A percentile compares a stretch with the other conserved stretches of the same genome.
Conservation (phyloP, 2,113 vertebrate genomes). For the Podiceps cristatus region DNA sequence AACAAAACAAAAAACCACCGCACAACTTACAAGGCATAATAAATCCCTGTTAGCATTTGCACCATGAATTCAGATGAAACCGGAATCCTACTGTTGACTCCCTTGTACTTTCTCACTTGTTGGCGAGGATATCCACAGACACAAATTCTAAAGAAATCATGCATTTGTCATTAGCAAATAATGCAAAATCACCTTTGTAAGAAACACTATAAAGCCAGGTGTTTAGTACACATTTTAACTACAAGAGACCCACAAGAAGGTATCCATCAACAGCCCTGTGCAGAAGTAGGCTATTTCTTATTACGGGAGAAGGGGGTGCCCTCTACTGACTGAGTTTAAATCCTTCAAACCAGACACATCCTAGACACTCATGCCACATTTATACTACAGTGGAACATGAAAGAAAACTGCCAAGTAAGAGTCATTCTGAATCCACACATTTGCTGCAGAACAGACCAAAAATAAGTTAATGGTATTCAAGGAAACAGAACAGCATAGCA, state of each 20-base stretch:
- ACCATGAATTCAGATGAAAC: conserved; percentile 97
- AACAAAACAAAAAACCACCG: neutral
- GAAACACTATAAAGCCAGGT: neutral
- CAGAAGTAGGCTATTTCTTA: neutral
- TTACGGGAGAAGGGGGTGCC: neutral
- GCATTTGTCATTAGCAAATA: neutral
- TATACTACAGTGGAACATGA: neutral
- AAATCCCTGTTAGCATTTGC: conserved; percentile 95
- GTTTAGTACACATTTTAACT: neutral
- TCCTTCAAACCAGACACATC: neutral
- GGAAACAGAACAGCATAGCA: neutral
- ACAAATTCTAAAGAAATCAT: conserved; percentile 85
- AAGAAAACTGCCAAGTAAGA: neutral
- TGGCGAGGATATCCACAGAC: conserved; percentile 96
- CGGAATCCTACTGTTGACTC: conserved; percentile 87
- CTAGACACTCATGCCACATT: neutral
- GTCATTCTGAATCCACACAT: neutral
- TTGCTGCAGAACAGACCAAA: neutral
- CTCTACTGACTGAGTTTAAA: neutral
- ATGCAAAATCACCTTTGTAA: neutral
- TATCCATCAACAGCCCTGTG: neutral
- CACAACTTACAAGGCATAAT: conserved; percentile 93
- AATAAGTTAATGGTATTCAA: neutral
- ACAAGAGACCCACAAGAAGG: neutral
- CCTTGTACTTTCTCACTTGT: conserved; percentile 91